Evolutionary conservation across 1,140 invertebrate genomes (phyloP).

Genomic region (Drosophila pachea): DNA sequence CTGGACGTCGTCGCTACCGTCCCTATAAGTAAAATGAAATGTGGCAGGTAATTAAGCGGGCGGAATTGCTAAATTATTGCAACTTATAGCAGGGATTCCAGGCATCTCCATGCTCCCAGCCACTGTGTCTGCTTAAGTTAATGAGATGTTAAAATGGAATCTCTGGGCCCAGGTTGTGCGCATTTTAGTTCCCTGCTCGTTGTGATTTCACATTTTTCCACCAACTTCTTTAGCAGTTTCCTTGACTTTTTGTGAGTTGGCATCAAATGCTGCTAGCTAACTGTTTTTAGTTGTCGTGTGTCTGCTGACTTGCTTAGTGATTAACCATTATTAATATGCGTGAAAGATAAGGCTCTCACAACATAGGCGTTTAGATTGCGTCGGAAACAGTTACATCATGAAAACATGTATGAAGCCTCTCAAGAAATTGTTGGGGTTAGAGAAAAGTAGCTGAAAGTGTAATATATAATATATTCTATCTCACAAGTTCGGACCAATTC

Average conservation of each 20-base stretch:
- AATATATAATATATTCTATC: too few relatives aligned
- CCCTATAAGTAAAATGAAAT: conserved; percentile 69
- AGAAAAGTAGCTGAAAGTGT: too few relatives aligned
- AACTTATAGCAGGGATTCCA: conserved; percentile 39
- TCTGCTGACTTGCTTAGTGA: conserved; percentile 54
- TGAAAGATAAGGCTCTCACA: conserved; percentile 53
- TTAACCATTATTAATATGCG: conserved; percentile 72
- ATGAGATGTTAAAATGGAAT: conserved; percentile 78
- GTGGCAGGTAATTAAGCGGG: conserved; percentile 75
- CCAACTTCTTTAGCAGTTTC: conserved; percentile 36
- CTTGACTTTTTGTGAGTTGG: conserved; percentile 51
- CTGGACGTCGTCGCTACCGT: conserved; percentile 3
- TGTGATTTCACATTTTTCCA: conserved; percentile 17
- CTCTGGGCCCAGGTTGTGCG: conserved; percentile 33
- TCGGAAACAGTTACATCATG: background rate
- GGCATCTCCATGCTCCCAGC: conserved; percentile 32
- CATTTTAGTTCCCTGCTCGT: conserved; percentile 37
- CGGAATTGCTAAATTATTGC: conserved; percentile 78
- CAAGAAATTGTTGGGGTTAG: too few relatives aligned
- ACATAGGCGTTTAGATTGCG: conserved; percentile 11
- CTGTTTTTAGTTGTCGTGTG: background rate
- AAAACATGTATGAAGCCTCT: background rate
- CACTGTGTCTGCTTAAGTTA: conserved; percentile 67
- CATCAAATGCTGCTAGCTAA: conserved; percentile 46
- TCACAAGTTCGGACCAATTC: background rate